Base-by-base conservation (phyloP, 1,140 invertebrate species). In the Heliothis subflexa region DNA sequence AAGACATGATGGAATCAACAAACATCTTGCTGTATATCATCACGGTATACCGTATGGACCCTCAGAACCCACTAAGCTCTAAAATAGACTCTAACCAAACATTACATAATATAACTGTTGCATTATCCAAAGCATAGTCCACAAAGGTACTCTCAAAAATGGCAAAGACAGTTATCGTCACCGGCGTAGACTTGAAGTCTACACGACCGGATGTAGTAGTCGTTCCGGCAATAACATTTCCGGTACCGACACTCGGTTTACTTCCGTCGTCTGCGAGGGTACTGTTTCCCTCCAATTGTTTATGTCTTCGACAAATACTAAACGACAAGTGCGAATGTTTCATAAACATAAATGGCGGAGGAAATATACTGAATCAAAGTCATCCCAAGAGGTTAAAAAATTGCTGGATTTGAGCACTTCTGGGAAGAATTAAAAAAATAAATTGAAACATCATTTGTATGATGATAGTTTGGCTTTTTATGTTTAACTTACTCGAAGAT, bases 211-310 rank as follows among this genome's bases (percentile, higher is more conserved):
- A 94, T 80, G 88, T 86, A 91, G 89, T 88, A 91, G 88, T 92
- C 88, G 85, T 91, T 87, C 90, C 88, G 86, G 91, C 91, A 90
- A 92, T 92, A 94, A 94, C 90, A 91, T 88, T 90, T 92, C 89
- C 91, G 88, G 86, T 84, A 85, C 81, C 87, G 91, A 93, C 90
- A 92, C 91, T 92, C 88, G 86, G 83, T 83, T 81, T 83, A 77
- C 85, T 92, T 94, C 91, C 91, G 90, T 85, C 86, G 84, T 86
- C 89, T 89, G 83, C 87, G 83, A 88, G 86, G 85, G 86, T 86
- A 86, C 85, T 84, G 86, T 81, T 91, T 92, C 89, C 89, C 88
- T 82, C 68, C 85, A 81, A 90, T 94, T 92, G 91, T 94, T 94
- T 94, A 92, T 93, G 86, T 77, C 88, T 91, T 92, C 85, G 86